Percentiles rank a stretch among this genome's conserved stretches.
Conservation (phyloP, 2,888 invertebrate species). For the Odontocolon sp. region DNA sequence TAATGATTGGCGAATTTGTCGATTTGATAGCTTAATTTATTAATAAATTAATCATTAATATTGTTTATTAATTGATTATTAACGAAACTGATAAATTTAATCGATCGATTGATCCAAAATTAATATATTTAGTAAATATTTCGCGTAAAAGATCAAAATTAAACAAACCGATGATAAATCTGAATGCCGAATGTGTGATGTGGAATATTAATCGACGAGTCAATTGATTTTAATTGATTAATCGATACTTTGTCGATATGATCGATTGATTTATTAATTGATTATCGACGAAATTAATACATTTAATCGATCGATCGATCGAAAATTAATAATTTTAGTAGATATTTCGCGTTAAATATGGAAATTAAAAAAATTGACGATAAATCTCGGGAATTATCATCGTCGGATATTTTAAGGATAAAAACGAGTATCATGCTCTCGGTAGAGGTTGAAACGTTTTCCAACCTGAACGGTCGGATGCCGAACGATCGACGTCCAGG, state of each 20-base stretch:
- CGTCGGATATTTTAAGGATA: no score
- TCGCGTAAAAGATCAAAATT: no score
- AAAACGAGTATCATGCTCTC: constrained; percentile 1
- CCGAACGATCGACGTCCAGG: constrained; percentile 89
- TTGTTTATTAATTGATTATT: background rate
- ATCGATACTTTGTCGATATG: background rate
- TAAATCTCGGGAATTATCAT: no score
- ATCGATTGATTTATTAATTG: background rate
- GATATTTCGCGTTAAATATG: no score
- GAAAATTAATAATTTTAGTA: no score
- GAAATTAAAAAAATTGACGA: no score
- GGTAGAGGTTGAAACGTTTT: background rate
- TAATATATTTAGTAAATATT: no score
- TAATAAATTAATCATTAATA: no score
- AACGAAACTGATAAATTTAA: background rate
- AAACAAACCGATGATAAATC: no score
- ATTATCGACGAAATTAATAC: background rate
- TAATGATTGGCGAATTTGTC: background rate
- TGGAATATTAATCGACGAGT: background rate
- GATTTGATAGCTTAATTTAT: background rate
- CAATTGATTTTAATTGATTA: no score
- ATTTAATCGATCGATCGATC: background rate
- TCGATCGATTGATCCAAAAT: background rate
- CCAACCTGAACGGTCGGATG: constrained; percentile 81
- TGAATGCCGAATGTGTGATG: no score